Conservation (phyloP, 2,797 vertebrate species). For the Eurystomus glaucurus region DNA sequence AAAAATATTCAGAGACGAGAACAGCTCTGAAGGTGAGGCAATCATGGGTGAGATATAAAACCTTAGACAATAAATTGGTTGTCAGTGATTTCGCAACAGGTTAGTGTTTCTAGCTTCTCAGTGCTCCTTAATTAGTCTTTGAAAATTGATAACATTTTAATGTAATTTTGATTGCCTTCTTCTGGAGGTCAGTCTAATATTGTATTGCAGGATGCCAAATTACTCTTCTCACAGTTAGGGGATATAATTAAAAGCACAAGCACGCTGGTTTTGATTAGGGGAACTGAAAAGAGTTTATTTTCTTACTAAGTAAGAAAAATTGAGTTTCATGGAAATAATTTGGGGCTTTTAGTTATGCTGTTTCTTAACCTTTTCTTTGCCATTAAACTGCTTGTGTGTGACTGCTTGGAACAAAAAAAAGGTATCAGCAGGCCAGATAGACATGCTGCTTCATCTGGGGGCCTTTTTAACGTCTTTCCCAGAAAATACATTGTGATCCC, state of each 20-base stretch:
- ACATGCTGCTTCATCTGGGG: fast-evolving
- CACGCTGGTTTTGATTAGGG: constrained; percentile 43
- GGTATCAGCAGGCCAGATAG: background rate
- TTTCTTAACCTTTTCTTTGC: constrained; percentile 46
- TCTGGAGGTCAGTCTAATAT: constrained; percentile 63
- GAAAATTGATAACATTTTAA: constrained; percentile 51
- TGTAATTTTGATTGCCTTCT: constrained; percentile 35
- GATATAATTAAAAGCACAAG: constrained; percentile 54
- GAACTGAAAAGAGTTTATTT: constrained; percentile 40
- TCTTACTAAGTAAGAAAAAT: constrained; percentile 51
- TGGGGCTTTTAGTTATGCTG: background rate
- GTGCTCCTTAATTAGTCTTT: constrained; percentile 42
- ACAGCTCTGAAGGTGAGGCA: constrained; percentile 34
- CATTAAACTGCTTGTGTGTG: background rate
- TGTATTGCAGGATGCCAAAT: constrained; percentile 46
- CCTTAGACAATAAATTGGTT: constrained; percentile 27
- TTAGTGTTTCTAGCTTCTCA: background rate
- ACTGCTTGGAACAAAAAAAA: background rate
- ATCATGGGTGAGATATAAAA: constrained; percentile 7
- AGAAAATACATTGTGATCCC: background rate
- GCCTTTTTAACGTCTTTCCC: background rate
- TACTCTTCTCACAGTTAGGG: constrained; percentile 53
- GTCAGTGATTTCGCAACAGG: constrained; percentile 44
- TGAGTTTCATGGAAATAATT: constrained; percentile 22
- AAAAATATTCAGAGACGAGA: constrained; percentile 44